Conservation (phyloP, 2,113 vertebrate genomes). For the Embiotoca jacksoni region DNA sequence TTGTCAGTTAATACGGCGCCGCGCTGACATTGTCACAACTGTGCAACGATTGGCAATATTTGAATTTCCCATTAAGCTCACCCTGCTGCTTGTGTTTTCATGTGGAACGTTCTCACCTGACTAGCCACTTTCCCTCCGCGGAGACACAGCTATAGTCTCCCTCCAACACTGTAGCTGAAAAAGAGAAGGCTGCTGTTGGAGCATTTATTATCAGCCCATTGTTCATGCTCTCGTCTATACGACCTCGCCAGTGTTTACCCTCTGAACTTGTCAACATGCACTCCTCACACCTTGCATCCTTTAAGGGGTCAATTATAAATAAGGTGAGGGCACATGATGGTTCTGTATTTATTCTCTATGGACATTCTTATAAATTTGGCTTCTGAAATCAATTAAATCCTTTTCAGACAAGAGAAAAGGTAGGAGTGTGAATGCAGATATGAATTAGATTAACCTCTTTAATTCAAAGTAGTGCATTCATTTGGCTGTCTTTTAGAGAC, state of each 20-base stretch:
- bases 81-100: slow-evolving; percentile 68
- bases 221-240: slow-evolving; percentile 46
- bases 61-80: slow-evolving; percentile 77
- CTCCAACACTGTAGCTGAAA: slow-evolving; percentile 28
- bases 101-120: slow-evolving; percentile 64
- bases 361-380: slow-evolving; percentile 59
- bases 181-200: slow-evolving; percentile 25
- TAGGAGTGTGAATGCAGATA: slow-evolving; percentile 44
- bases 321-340: slow-evolving; percentile 23
- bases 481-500: slow-evolving; percentile 58
- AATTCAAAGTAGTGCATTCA: slow-evolving; percentile 61
- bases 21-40: slow-evolving; percentile 63
- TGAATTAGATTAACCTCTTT: slow-evolving; percentile 46
- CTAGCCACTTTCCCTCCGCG: slow-evolving; percentile 24
- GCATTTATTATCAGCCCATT: not conserved
- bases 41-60: slow-evolving; percentile 64
- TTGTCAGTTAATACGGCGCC: slow-evolving; percentile 67
- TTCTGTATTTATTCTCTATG: slow-evolving; percentile 46
- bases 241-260: slow-evolving; percentile 38
- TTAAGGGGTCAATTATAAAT: slow-evolving; percentile 45
- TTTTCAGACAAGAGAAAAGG: slow-evolving; percentile 68
- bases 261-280: slow-evolving; percentile 33
- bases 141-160: slow-evolving; percentile 18
- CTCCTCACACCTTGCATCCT: slow-evolving; percentile 28
- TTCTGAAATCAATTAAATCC: slow-evolving; percentile 75